Base-by-base conservation (phyloP, 92 coral and sea anemone species). In the Scolanthus callimorphus region DNA sequence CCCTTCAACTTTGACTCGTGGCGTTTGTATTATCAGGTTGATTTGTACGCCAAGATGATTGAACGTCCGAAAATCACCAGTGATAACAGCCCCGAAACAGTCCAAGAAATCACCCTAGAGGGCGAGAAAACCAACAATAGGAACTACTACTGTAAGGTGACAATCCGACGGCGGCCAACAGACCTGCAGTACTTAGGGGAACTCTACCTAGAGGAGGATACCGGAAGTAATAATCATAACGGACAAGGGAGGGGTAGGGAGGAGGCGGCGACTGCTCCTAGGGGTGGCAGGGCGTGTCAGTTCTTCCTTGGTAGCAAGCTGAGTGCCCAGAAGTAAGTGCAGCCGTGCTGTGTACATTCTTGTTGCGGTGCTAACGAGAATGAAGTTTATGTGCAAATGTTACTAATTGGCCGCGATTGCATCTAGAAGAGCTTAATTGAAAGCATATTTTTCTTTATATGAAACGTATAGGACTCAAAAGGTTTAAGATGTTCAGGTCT, bases 81-180 rank as follows among this genome's bases (percentile, higher is more conserved):
- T 54, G 95, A 92, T 50, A 92, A 85, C 60, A 86, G 85, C n/a
- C 89, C 96, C 31, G 98, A 92, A 41, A 76, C 74, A 46, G 98
- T 92, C 2, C 96, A 92, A 37, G 98, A 92, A 37, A 90, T 88
- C 11, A 90, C 95, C 27, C 78, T 92, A 22, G 98, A 92, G 57
- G 98, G 96, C 13, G 98, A 92, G 59, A 92, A 92, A 77, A 92
- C 96, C 19, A 90, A 92, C 57, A 92, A 88, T 63, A 82, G 98
- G 37, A 92, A 88, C 70, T 92, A 88, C 61, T 90, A 76, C 83
- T 92, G 98, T 34, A 96, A 95, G 28, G 98, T 92, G 78, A 92
- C 96, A n/a, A 88, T 92, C 59, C 96, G 90, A 19, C 89, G 91
- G 6, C 82, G 98, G 6, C 98, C 98, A 28, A 90, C 96, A 28